Conservation (phyloP, 2,888 invertebrate species). For the Melolontha melolontha region DNA sequence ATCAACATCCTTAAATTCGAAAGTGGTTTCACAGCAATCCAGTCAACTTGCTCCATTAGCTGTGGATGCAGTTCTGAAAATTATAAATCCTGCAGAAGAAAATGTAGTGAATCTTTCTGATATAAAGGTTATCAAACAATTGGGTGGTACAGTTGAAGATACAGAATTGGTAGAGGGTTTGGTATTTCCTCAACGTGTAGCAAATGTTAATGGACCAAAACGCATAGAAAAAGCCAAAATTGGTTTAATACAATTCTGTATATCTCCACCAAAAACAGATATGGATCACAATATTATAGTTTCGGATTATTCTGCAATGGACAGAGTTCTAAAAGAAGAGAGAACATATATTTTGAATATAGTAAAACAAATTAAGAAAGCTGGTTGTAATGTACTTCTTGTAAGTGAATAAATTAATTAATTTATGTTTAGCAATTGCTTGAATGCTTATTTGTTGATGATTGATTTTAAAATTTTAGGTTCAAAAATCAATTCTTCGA, state of each 20-base stretch:
- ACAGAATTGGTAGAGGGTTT: conserved; percentile 96
- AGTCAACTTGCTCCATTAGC: conserved; percentile 95
- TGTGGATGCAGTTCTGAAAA: conserved; percentile 94
- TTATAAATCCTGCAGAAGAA: conserved; percentile 66
- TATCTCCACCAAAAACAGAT: conserved; percentile 99
- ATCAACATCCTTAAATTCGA: conserved; percentile 97
- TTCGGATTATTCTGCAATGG: conserved; percentile 99
- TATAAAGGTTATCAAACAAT: conserved; percentile 95
- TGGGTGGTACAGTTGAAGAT: conserved; percentile 98
- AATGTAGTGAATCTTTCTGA: conserved; percentile 89
- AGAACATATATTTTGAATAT: conserved; percentile 97
- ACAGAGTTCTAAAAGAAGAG: conserved; percentile 97
- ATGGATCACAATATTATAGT: conserved; percentile 97
- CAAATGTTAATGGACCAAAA: conserved; percentile 92
- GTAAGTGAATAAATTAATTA: conserved; percentile 76
- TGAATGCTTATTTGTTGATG: conserved; percentile 17
- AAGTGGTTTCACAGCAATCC: conserved; percentile 98
- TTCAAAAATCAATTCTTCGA: conserved; percentile 81
- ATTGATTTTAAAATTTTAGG: conserved; percentile 48
- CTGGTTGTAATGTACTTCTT: conserved; percentile 97
- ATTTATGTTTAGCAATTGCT: conserved; percentile 70
- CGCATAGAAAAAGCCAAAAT: conserved; percentile 98
- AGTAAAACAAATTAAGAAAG: conserved; percentile 98
- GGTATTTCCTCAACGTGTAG: conserved; percentile 89
- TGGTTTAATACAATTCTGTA: conserved; percentile 98